These are phyloP conservation scores for Stictonetta naevosa DNA, from an alignment of 2,113 vertebrate species.

Conservation along the genomic window DNA sequence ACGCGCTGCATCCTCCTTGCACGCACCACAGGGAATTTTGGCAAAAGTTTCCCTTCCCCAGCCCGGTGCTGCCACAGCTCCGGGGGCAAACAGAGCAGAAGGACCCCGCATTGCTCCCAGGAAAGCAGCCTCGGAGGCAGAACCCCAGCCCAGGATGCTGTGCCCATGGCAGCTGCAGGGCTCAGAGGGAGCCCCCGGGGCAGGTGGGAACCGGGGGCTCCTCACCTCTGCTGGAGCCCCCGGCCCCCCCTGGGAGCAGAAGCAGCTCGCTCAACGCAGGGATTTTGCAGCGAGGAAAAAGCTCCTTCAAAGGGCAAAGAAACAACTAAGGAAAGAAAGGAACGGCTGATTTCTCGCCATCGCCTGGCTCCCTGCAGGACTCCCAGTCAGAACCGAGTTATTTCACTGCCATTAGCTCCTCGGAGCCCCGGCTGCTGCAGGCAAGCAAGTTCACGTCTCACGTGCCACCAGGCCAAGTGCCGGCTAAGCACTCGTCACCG, in stretches of 20 bases:
- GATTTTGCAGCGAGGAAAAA: not conserved
- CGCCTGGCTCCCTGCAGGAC: not conserved
- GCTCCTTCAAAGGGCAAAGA: not conserved
- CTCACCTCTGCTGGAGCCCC: not conserved
- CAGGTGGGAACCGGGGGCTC: not conserved
- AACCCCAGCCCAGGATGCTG: not conserved
- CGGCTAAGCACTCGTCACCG: not conserved
- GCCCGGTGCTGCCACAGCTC: not conserved
- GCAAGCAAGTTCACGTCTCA: not conserved
- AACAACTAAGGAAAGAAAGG: not conserved
- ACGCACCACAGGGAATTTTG: accelerated
- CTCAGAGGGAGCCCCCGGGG: not conserved
- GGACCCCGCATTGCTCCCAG: accelerated
- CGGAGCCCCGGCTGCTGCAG: not conserved
- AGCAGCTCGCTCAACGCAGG: accelerated
- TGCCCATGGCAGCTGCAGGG: accelerated
- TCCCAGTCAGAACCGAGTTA: not conserved
- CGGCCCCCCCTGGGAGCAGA: too few relatives aligned
- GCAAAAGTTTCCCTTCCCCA: not conserved
- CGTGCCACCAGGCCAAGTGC: not conserved
- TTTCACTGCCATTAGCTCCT: not conserved
- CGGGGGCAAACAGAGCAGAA: not conserved
- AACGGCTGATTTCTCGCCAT: not conserved
- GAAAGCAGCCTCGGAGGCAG: not conserved
- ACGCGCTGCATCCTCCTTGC: not conserved